Conservation (phyloP, 2,113 vertebrate genomes). For the Pelobates fuscus region DNA sequence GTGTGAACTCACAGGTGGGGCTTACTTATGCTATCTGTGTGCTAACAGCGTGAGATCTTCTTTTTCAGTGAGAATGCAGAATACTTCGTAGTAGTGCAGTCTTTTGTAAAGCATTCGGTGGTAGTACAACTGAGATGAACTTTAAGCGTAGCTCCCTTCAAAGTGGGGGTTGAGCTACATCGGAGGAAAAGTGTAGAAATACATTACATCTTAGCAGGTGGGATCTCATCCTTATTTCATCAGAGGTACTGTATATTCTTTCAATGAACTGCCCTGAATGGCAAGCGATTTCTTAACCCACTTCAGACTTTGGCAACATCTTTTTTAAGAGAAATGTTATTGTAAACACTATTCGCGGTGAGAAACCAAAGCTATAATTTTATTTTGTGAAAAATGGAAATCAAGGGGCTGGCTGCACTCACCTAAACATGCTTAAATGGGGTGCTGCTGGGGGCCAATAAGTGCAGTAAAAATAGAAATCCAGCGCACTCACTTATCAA, state of each 20-base stretch:
- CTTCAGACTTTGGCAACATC: not conserved
- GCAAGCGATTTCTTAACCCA: not conserved
- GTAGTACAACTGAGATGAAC: conserved; percentile 32
- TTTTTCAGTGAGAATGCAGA: conserved; percentile 39
- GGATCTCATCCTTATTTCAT: conserved; percentile 37
- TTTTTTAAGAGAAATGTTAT: not conserved
- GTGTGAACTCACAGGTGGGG: conserved; percentile 44
- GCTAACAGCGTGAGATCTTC: conserved; percentile 38
- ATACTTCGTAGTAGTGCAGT: conserved; percentile 28
- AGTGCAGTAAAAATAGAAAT: too few species aligned
- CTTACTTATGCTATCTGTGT: conserved; percentile 42
- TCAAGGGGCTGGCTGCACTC: too few species aligned
- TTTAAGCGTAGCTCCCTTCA: conserved; percentile 38
- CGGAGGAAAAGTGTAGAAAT: conserved; percentile 18
- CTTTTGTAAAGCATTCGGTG: conserved; percentile 30
- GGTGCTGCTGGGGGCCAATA: too few species aligned
- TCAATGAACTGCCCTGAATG: conserved; percentile 7
- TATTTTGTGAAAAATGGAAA: too few species aligned
- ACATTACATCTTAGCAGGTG: conserved; percentile 42
- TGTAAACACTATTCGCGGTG: too few species aligned
- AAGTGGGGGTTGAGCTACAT: conserved; percentile 29
- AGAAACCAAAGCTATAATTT: too few species aligned
- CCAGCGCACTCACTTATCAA: too few species aligned
- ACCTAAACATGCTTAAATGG: too few species aligned
- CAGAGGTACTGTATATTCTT: conserved; percentile 27